Percentiles rank a stretch among this genome's conserved stretches.
These are phyloP conservation scores for Watsonalla binaria DNA, from an alignment of 2,888 invertebrate species.

Conservation along the genomic window DNA sequence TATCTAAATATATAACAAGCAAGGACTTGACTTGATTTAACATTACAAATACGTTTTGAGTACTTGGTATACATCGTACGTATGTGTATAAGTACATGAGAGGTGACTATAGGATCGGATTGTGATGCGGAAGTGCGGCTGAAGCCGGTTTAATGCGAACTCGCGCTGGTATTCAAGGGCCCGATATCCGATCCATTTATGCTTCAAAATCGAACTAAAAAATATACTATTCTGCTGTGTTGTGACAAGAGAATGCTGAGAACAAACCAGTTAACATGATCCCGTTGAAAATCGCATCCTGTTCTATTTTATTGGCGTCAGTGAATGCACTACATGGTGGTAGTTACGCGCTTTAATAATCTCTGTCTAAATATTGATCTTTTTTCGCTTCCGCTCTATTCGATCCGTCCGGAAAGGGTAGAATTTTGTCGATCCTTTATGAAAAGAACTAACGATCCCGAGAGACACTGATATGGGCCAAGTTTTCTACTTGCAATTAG, in stretches of 20 bases:
- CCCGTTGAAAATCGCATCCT: constrained; percentile 72
- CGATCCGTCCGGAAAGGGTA: constrained; percentile 54
- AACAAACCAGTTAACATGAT: constrained; percentile 65
- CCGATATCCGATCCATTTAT: constrained; percentile 61
- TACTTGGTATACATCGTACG: too few relatives aligned
- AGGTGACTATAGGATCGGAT: constrained; percentile 24
- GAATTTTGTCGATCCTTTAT: constrained; percentile 50
- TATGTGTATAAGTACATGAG: too few relatives aligned
- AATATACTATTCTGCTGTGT: constrained; percentile 40
- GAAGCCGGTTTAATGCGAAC: constrained; percentile 47
- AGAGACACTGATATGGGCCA: too few relatives aligned
- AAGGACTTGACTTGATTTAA: too few relatives aligned
- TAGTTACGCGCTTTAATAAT: constrained; percentile 62
- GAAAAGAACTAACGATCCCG: constrained; percentile 51
- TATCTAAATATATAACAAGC: too few relatives aligned
- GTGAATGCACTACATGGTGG: constrained; percentile 53
- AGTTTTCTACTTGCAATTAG: too few relatives aligned
- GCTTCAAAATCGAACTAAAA: constrained; percentile 39
- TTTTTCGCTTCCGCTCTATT: constrained; percentile 66
- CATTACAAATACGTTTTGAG: too few relatives aligned
- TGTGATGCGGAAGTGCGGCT: constrained; percentile 49
- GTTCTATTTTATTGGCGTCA: constrained; percentile 65
- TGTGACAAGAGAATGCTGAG: constrained; percentile 61
- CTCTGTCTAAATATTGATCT: constrained; percentile 76
- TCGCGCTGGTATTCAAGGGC: constrained; percentile 36